These are phyloP conservation scores for Cossypha polioptera DNA, from an alignment of 2,797 vertebrate species.

Conservation along the genomic window DNA sequence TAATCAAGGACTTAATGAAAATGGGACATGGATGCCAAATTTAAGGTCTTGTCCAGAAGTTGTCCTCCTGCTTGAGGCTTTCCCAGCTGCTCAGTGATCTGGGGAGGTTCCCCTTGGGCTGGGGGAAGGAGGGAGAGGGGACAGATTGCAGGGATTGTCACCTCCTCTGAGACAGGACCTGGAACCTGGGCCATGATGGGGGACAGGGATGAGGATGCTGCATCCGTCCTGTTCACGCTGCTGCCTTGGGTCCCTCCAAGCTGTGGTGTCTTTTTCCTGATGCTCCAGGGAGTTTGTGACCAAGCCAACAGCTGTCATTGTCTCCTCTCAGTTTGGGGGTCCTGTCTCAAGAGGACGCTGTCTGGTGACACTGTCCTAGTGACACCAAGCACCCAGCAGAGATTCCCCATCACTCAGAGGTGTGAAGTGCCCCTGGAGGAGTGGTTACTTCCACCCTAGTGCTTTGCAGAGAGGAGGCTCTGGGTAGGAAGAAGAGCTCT, in stretches of 20 bases:
- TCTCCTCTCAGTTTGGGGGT: background rate
- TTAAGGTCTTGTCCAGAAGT: background rate
- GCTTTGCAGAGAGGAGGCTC: background rate
- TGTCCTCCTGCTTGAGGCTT: fast-evolving
- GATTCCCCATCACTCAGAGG: background rate
- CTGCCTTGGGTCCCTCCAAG: background rate
- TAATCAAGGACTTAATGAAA: background rate
- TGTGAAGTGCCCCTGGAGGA: background rate
- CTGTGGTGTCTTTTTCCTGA: background rate
- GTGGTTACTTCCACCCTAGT: background rate
- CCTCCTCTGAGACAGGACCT: background rate
- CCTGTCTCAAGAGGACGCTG: background rate
- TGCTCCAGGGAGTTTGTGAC: background rate
- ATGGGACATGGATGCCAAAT: background rate
- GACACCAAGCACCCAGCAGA: background rate
- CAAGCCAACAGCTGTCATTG: background rate
- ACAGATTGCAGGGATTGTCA: background rate
- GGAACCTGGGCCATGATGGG: background rate
- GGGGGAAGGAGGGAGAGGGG: background rate
- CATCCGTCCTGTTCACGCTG: background rate
- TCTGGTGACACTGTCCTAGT: background rate
- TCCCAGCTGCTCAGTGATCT: background rate
- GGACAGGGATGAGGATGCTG: background rate
- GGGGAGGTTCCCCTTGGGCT: fast-evolving
- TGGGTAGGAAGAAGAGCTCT: background rate